phyloP scores from a whole-genome alignment of 1,140 invertebrate species.

The Tetramorium parvispinum region DNA sequence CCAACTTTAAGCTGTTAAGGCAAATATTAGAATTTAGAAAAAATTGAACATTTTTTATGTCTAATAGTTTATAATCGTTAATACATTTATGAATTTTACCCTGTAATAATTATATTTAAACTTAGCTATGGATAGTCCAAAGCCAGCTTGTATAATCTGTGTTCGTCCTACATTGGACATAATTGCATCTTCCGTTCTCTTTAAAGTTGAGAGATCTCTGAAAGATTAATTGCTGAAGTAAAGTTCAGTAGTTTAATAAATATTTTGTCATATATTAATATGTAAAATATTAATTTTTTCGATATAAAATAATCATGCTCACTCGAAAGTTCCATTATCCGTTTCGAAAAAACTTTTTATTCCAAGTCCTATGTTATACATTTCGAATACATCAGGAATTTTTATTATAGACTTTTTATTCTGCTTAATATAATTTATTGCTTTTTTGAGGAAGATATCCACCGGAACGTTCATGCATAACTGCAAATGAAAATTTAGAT shows the following conservation, averaged over 20 bases:
- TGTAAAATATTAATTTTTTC: not conserved
- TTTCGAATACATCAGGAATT: constrained; percentile 61
- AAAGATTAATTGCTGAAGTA: constrained; percentile 14
- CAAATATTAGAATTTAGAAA: constrained; percentile 6
- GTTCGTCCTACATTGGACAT: constrained; percentile 46
- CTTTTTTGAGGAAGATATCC: constrained; percentile 44
- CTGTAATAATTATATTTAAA: constrained; percentile 65
- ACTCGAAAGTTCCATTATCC: constrained; percentile 63
- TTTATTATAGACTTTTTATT: constrained; percentile 48
- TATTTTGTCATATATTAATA: not conserved
- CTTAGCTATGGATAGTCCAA: constrained; percentile 53
- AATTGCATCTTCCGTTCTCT: constrained; percentile 61
- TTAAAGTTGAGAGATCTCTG: constrained; percentile 69
- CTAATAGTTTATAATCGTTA: not conserved
- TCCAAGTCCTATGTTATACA: constrained; percentile 31
- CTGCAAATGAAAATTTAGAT: constrained; percentile 26
- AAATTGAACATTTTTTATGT: not conserved
- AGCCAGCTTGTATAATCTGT: constrained; percentile 54
- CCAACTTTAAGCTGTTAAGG: constrained; percentile 66
- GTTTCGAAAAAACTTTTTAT: constrained; percentile 61
- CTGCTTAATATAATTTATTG: constrained; percentile 45
- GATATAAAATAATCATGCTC: not conserved
- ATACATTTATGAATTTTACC: constrained; percentile 55
- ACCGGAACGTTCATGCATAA: constrained; percentile 54
- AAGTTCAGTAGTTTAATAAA: not conserved